These are phyloP conservation scores for Drosophila kambysellisi DNA, from an alignment of 2,888 invertebrate species.

Conservation along the genomic window DNA sequence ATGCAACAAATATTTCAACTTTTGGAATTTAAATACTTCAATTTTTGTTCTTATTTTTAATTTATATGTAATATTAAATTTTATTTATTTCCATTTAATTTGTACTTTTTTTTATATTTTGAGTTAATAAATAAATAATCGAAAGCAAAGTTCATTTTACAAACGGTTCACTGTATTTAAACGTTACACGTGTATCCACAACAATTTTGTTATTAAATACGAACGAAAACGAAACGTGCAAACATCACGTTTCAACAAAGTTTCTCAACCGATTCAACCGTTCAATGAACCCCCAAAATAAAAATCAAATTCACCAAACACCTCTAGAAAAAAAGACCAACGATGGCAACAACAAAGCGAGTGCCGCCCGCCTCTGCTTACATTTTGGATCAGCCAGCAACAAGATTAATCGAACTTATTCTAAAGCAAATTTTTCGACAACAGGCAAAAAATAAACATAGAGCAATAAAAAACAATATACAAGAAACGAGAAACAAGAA, in stretches of 20 bases:
- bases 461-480: neutral
- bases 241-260: constrained; percentile 68
- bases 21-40: neutral
- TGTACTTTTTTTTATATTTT: neutral
- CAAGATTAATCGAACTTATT: constrained; percentile 41
- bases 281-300: constrained; percentile 64
- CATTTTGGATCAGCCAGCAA: constrained; percentile 20
- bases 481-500: constrained; percentile 8
- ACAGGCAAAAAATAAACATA: constrained; percentile 16
- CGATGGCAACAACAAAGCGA: constrained; percentile 11
- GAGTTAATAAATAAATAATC: neutral
- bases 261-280: constrained; percentile 36
- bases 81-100: neutral
- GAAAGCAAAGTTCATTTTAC: neutral
- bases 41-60: neutral
- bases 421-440: constrained; percentile 40
- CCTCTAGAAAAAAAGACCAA: constrained; percentile 7
- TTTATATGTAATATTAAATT: neutral
- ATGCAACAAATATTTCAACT: neutral
- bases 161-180: constrained; percentile 20
- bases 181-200: constrained; percentile 9
- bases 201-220: constrained; percentile 27
- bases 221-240: constrained; percentile 35
- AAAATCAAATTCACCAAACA: constrained; percentile 33
- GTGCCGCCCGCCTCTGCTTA: constrained; percentile 28